Evolutionary conservation across 2,888 invertebrate species (phyloP), one percentile per base, ranked within the genome.

Genomic region (Dorcus hopei): DNA sequence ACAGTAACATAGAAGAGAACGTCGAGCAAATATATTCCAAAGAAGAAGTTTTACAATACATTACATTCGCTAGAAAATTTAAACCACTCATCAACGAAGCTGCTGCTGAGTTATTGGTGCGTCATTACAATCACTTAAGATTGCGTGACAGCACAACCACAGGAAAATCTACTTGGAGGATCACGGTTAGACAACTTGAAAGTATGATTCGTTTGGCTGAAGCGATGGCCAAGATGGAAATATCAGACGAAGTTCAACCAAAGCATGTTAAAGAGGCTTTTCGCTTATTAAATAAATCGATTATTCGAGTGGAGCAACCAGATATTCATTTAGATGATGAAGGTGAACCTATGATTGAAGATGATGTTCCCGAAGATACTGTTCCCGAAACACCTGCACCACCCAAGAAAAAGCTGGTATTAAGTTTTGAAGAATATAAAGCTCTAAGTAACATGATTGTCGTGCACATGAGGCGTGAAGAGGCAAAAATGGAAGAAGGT

Each of bases 281-380:
- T 76, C 59, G 73, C 14, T 83, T 99, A 61, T 81, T 99, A 38
- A 97, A 96, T 79, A 97, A 97, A 73, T 97, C 97, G 0, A 97
- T 98, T 64, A 95, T 98, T 66, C 86, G 97, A 41, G 97, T 99
- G 14, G 98, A 98, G 72, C 97, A 97, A 72, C 97, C 98, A 0
- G 98, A 99, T 74, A 94, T 99, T 52, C 90, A 95, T 74, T 80
- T 98, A 62, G 93, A 93, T 53, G 94, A 93, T 59, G 92, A 93
- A 40, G 86, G 86, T 9, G 80, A 81, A 43, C 81, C 83, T 1
- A 78, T 78, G 41, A 80, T 83, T 78, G 83, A 84, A 11, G 83
- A 85, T 1, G 83, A 86, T 11, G 71, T 79, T 3, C 80, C 80
- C 38, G 83, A 84, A 9, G 81, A 83, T 26, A 77, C 58, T 23